phyloP scores from a whole-genome alignment of 1,140 invertebrate genomes.

The Contarinia nasturtii region DNA sequence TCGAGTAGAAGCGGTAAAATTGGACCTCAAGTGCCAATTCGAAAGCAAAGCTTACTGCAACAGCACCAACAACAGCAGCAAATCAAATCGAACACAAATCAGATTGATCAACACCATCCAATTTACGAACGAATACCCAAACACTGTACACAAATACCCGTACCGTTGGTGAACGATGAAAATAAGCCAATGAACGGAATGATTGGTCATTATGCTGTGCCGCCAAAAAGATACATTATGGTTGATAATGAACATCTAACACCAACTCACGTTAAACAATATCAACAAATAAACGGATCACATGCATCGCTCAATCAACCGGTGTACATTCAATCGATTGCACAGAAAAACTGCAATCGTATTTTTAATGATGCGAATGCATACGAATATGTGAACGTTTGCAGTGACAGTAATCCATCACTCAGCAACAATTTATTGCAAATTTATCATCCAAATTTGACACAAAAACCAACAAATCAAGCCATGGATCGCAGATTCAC shows the following conservation, averaged over 20 bases:
- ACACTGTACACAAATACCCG: not conserved
- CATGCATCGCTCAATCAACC: no score
- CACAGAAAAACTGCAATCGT: no score
- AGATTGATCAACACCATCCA: not conserved
- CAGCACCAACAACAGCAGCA: constrained; percentile 3
- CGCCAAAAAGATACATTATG: no score
- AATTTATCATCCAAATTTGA: not conserved
- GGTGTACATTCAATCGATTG: no score
- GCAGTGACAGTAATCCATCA: no score
- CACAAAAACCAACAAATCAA: not conserved
- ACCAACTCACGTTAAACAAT: no score
- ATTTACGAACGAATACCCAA: not conserved
- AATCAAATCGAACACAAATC: not conserved
- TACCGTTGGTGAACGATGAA: not conserved
- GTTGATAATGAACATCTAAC: no score
- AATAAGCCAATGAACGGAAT: no score
- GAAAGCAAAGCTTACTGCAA: constrained; percentile 17
- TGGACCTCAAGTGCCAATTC: constrained; percentile 14
- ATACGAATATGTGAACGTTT: no score
- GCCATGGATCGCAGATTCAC: constrained; percentile 13
- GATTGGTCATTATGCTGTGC: no score
- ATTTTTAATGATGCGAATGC: no score
- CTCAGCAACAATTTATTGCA: not conserved
- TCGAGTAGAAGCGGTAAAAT: constrained; percentile 8
- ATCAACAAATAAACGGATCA: no score